These are phyloP conservation scores for Oryctolagus cuniculus DNA, from an alignment of 2,113 vertebrate genomes.

Conservation along the genomic window mOryCun1.1 NC_091440.1:119939001-119939500, in stretches of 20 bases:
- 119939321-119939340: not conserved
- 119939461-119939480: no score
- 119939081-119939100: not conserved
- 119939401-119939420: no score
- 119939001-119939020: not conserved
- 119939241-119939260: not conserved
- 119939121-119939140: constrained; percentile 33
- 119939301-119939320: not conserved
- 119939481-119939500: no score
- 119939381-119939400: not conserved
- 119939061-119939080: constrained; percentile 36
- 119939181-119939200: not conserved
- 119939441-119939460: no score
- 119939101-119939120: not conserved
- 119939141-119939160: constrained; percentile 42
- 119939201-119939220: not conserved
- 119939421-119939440: no score
- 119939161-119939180: not conserved
- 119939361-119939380: not conserved
- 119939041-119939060: not conserved
- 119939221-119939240: constrained; percentile 6
- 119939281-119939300: not conserved
- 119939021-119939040: not conserved
- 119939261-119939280: not conserved
- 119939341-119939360: not conserved